phyloP scores from a whole-genome alignment of 2,113 vertebrate genomes.

The Mellivora capensis region DNA sequence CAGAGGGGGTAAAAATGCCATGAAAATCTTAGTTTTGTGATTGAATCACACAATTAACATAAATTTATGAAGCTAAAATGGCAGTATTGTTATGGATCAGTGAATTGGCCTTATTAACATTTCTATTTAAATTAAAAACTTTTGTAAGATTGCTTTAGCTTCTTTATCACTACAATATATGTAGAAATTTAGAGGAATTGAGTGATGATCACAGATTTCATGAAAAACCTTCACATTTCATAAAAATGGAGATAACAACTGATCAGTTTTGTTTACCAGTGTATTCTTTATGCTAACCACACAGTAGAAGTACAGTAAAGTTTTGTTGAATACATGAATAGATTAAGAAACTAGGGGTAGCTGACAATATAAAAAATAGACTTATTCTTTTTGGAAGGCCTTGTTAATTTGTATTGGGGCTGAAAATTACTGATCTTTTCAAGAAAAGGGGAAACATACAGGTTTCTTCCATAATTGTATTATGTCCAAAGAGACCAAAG shows the following conservation, averaged over 20 bases:
- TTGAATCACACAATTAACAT: conserved; percentile 3
- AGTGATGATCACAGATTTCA: neutral
- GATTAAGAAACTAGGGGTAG: neutral
- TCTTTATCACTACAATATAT: neutral
- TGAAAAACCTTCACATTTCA: neutral
- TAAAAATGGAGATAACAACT: neutral
- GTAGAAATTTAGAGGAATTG: neutral
- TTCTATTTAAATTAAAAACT: conserved; percentile 34
- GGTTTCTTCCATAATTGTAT: conserved; percentile 11
- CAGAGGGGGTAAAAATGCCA: neutral
- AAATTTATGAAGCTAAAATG: conserved; percentile 17
- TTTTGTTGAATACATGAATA: neutral
- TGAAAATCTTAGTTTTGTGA: neutral
- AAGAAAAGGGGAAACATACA: neutral
- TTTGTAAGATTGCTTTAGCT: neutral
- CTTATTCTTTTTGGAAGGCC: neutral
- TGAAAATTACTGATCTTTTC: neutral
- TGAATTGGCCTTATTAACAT: conserved; percentile 45
- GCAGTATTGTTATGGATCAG: neutral
- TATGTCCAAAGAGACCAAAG: conserved; percentile 5
- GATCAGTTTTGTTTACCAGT: neutral
- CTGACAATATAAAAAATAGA: neutral
- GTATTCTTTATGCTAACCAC: neutral
- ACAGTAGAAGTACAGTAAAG: neutral
- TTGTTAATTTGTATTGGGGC: neutral